Base-by-base conservation (phyloP, 2,797 vertebrate species). In the Erpetoichthys calabaricus region DNA sequence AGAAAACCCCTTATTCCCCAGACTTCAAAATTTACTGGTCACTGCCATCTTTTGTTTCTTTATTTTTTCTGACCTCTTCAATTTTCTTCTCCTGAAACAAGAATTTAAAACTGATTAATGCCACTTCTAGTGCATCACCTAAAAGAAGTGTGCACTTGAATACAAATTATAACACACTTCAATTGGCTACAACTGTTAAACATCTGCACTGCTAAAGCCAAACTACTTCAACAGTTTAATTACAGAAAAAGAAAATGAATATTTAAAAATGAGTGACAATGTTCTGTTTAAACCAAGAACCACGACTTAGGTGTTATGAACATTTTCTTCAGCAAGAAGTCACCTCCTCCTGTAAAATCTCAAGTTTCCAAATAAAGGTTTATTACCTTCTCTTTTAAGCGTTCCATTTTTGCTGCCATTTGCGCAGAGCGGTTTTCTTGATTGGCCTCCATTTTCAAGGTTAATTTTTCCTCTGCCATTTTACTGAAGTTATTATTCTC, bases 401-500 rank as follows among this genome's bases (percentile, higher is more conserved):
- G 91, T 67, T 97, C 91, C 65, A 84, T 86, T 61, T 92, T 88
- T 42, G 92, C 93, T 4, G 89, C 90, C 82, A 93, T 88, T 60
- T 85, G 86, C 44, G 92, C 94, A 52, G 81, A 84, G 8, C 89
- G 87, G 65, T 97, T 98, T 71, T 97, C 93, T 75, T 97, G 91
- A 77, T 87, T 94, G 4, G 87, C 88, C 83, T 94, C 91, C 91
- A 97, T 94, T 78, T 95, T 98, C 70, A 87, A 86, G 74, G 85
- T 91, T 69, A 94, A 78, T 57, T 94, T 97, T 76, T 97, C 92
- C 64, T 94, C 85, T 10, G 89, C 86, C 84, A 86, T 87, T 77
- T 97, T 96, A 68, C 88, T 91, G 63, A 96, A 96, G 73, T 92
- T 92, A 76, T 86, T 86, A 73, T 86, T 91, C 62, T 93, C 91